These are phyloP conservation scores for Pipistrellus kuhlii DNA, from an alignment of 2,797 vertebrate species.

Conservation along the genomic window DNA sequence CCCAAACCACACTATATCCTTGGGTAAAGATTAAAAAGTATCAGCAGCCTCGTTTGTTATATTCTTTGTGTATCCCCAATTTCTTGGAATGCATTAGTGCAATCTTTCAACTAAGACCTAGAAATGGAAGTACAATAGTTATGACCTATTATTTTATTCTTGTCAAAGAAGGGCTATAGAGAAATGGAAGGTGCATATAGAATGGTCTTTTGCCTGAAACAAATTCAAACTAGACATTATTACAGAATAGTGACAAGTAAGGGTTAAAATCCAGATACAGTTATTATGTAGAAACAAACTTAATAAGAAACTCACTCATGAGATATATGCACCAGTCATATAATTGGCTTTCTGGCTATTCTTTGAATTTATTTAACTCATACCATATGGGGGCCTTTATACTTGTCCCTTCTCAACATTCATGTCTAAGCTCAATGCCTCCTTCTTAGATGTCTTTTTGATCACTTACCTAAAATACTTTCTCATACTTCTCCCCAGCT, in stretches of 20 bases:
- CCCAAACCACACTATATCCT: neutral
- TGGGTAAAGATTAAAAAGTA: neutral
- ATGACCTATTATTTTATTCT: conserved; percentile 16
- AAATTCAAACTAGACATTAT: conserved; percentile 8
- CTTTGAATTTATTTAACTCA: neutral
- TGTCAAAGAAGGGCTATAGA: neutral
- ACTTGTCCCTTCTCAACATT: neutral
- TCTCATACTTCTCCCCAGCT: neutral
- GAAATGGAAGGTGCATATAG: neutral
- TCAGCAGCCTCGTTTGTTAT: neutral
- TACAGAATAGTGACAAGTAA: neutral
- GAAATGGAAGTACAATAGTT: neutral
- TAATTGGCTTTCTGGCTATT: neutral
- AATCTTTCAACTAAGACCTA: conserved; percentile 15
- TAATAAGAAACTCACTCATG: neutral
- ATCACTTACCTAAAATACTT: neutral
- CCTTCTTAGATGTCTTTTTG: neutral
- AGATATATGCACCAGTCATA: neutral
- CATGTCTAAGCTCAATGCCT: neutral
- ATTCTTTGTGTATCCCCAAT: neutral
- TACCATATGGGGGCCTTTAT: neutral
- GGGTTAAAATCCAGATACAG: conserved; percentile 41
- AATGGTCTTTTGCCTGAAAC: neutral
- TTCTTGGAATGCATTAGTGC: neutral
- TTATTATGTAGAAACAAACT: neutral